These are phyloP conservation scores for Carettochelys insculpta DNA, from an alignment of 2,113 vertebrate genomes.

Conservation along the genomic window DNA sequence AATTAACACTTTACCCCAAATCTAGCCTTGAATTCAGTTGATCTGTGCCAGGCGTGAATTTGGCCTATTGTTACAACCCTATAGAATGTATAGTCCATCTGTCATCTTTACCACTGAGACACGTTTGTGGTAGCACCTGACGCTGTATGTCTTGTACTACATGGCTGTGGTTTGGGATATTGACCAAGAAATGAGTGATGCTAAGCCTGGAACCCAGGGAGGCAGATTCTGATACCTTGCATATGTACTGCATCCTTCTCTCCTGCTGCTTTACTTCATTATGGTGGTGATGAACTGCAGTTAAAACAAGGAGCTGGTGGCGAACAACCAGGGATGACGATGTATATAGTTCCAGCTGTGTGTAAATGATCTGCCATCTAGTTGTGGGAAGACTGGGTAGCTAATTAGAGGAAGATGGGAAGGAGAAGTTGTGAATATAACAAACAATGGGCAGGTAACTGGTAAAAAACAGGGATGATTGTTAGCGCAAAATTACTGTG, in stretches of 20 bases:
- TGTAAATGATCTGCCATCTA: background rate
- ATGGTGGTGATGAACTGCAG: background rate
- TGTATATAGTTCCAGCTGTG: background rate
- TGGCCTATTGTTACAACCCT: background rate
- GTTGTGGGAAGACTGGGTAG: background rate
- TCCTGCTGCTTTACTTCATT: background rate
- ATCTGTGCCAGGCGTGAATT: background rate
- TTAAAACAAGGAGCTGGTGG: background rate
- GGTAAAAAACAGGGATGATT: background rate
- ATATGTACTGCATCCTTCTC: background rate
- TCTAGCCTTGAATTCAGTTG: background rate
- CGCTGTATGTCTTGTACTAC: background rate
- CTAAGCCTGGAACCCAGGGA: background rate
- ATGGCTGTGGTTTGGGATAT: background rate
- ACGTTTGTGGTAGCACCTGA: background rate
- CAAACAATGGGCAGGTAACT: background rate
- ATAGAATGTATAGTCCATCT: background rate
- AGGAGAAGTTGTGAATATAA: background rate
- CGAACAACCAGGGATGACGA: background rate
- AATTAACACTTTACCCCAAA: accelerated
- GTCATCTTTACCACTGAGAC: background rate
- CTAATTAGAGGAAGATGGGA: background rate
- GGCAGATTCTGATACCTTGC: background rate
- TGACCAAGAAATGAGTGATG: background rate
- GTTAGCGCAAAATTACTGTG: background rate